A percentile compares a stretch with the other conserved stretches of the same genome.
Evolutionary conservation across 2,113 vertebrate genomes (phyloP).

Genomic region (Otis tarda): DNA sequence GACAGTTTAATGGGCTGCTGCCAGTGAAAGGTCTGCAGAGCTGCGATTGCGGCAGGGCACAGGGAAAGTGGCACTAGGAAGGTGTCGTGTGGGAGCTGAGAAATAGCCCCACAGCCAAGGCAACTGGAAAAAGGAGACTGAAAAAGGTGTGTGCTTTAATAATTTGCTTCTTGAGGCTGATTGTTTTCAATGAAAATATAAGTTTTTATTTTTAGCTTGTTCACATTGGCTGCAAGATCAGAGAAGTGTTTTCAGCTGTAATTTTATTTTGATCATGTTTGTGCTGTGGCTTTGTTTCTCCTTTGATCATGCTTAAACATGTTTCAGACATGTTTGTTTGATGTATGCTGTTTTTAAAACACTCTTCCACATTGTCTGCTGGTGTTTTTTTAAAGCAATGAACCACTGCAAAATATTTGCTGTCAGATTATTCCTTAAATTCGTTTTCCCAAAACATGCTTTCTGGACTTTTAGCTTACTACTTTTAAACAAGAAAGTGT

Average conservation of each 20-base stretch:
- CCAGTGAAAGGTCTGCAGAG: conserved; percentile 66
- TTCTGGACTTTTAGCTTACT: neutral
- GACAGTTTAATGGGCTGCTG: conserved; percentile 77
- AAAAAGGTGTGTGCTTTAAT: conserved; percentile 38
- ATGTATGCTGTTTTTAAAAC: conserved; percentile 57
- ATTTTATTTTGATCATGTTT: conserved; percentile 70
- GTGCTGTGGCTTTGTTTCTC: conserved; percentile 45
- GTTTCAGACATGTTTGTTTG: conserved; percentile 70
- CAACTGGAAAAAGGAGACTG: conserved; percentile 34
- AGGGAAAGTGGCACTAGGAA: conserved; percentile 43
- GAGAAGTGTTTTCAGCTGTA: conserved; percentile 53
- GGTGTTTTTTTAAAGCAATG: neutral
- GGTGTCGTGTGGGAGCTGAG: conserved; percentile 49
- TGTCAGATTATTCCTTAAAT: conserved; percentile 29
- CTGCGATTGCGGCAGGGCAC: conserved; percentile 67
- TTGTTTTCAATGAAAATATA: conserved; percentile 40
- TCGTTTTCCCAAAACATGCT: neutral
- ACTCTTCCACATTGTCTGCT: conserved; percentile 5
- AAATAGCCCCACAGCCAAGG: conserved; percentile 35
- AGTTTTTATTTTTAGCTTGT: conserved; percentile 63
- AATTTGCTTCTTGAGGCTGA: conserved; percentile 25
- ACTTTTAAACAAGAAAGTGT: neutral
- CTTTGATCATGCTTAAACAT: conserved; percentile 75
- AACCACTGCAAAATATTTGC: conserved; percentile 32
- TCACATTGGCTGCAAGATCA: conserved; percentile 65